A percentile compares a stretch with the other conserved stretches of the same genome.
These are phyloP conservation scores for Nemotelus nigrinus DNA, from an alignment of 2,888 invertebrate species.

Conservation along the genomic window DNA sequence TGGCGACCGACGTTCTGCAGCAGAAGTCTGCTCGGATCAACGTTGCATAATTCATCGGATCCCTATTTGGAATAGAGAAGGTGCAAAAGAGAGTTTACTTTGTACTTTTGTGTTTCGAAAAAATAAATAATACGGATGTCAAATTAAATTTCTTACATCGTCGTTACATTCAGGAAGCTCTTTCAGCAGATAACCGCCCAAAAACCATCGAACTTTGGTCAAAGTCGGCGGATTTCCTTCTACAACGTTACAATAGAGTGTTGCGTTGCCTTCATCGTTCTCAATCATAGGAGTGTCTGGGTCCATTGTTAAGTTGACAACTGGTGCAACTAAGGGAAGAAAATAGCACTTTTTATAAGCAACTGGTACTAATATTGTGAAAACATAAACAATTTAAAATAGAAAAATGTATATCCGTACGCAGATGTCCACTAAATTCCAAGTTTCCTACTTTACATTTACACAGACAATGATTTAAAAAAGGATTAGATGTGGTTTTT, in stretches of 20 bases:
- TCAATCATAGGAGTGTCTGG: slow-evolving; percentile 81
- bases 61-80: slow-evolving; percentile 49
- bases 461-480: too few relatives aligned
- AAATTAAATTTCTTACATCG: slow-evolving; percentile 47
- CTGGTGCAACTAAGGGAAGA: slow-evolving; percentile 74
- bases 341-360: too few relatives aligned
- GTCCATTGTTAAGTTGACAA: slow-evolving; percentile 80
- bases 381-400: too few relatives aligned
- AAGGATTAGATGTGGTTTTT: too few relatives aligned
- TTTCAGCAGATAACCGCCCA: slow-evolving; percentile 83
- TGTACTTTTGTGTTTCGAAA: slow-evolving; percentile 3
- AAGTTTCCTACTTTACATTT: too few relatives aligned
- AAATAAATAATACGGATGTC: background rate
- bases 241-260: slow-evolving; percentile 81
- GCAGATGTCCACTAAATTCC: too few relatives aligned
- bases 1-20: slow-evolving; percentile 86
- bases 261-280: slow-evolving; percentile 81
- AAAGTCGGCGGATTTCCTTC: slow-evolving; percentile 81
- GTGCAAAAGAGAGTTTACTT: background rate
- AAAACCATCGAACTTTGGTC: slow-evolving; percentile 85
- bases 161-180: slow-evolving; percentile 81
- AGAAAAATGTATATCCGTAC: too few relatives aligned
- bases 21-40: slow-evolving; percentile 86
- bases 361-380: too few relatives aligned
- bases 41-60: slow-evolving; percentile 77